Base-by-base conservation (phyloP, 2,797 vertebrate species). In the Sus cebifrons region DNA sequence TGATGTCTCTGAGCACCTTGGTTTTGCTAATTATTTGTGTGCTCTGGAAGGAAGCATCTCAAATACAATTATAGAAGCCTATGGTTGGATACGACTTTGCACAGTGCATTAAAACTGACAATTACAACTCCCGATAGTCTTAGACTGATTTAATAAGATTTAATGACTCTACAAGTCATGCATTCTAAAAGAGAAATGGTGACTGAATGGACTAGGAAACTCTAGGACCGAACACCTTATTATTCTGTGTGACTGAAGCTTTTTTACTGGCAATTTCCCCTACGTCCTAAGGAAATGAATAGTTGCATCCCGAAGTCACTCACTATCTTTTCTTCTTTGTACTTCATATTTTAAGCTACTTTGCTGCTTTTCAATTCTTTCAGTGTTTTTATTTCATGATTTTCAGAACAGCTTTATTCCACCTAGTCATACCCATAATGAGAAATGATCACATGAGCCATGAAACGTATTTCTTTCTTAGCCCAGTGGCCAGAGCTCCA, bases 131-230 rank as follows among this genome's bases (percentile, higher is more conserved):
- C 86, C 83, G n/a, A 10, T 40, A 86, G 81, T 84, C 89, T 89
- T 85, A 60, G 49, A 56, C 86, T 94, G 82, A 88, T 94, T 92
- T 95, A 86, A 89, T 94, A 96, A 95, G 94, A 96, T 96, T 96
- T 96, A 97, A 96, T 73, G 79, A 93, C 44, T 83, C 60, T 27
- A 67, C 78, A 82, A 86, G 32, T 92, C 68, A 18, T 81, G 74
- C 73, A 73, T 88, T 87, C n/a, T 71, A 91, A 97, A 96, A 71
- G 10, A 83, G 78, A 89, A 97, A 85, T 20, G 49, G 40, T 25
- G 92, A 79, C 0, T 16, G 15, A 68, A 49, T 11, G 92, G 14
- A 56, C 6, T 7, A 20, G 58, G 3, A 36, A 78, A 73, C 0
- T 25, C 27, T 73, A 9, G 49, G 20, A 60, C 82, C 27, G 7